These are phyloP conservation scores for Leucoptera coffeella DNA, from an alignment of 2,888 invertebrate genomes.

Conservation along the genomic window DNA sequence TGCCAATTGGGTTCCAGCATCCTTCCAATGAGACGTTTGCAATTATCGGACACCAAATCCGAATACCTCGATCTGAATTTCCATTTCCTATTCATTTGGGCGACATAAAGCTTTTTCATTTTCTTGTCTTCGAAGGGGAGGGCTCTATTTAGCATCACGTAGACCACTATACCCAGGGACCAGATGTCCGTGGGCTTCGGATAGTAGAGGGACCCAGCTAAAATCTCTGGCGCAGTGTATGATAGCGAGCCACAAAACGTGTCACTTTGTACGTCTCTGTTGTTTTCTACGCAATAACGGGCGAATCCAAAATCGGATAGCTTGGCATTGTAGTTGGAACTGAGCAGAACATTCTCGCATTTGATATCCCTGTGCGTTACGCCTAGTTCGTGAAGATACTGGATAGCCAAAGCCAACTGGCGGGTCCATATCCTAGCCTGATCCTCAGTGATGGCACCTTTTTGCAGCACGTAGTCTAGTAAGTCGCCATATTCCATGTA, in stretches of 20 bases:
- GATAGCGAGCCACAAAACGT: constrained; percentile 84
- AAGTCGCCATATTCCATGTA: constrained; percentile 70
- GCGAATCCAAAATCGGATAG: constrained; percentile 81
- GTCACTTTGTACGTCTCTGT: constrained; percentile 55
- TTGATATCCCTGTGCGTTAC: constrained; percentile 78
- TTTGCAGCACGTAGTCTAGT: constrained; percentile 61
- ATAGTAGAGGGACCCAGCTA: constrained; percentile 67
- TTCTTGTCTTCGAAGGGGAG: constrained; percentile 81
- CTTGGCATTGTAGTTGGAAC: constrained; percentile 69
- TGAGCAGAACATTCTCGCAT: constrained; percentile 75
- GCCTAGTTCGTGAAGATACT: constrained; percentile 69
- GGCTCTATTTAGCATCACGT: constrained; percentile 75
- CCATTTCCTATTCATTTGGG: constrained; percentile 55
- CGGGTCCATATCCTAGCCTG: constrained; percentile 67
- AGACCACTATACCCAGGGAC: constrained; percentile 75
- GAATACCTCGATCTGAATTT: constrained; percentile 61
- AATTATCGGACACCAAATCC: constrained; percentile 50
- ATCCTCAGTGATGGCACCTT: constrained; percentile 60
- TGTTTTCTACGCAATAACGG: constrained; percentile 32
- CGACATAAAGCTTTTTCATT: constrained; percentile 61
- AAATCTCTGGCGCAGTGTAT: constrained; percentile 82
- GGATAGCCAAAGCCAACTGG: constrained; percentile 62
- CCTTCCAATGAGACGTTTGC: constrained; percentile 54
- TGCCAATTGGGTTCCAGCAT: constrained; percentile 64
- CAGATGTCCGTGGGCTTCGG: constrained; percentile 73